phyloP scores from a whole-genome alignment of 2,113 vertebrate species.

The Etheostoma cragini region DNA sequence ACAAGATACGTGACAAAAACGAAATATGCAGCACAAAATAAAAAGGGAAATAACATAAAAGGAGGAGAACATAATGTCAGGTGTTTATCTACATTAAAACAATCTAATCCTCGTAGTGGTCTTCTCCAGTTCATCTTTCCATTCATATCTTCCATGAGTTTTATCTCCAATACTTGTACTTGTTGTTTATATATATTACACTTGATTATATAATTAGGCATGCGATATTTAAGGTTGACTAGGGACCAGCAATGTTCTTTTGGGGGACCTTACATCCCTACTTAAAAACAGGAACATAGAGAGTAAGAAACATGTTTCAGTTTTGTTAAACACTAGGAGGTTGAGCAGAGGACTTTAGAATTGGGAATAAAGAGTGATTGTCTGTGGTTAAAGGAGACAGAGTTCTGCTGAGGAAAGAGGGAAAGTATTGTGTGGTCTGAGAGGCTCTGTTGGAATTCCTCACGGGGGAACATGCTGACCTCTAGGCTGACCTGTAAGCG shows the following conservation, averaged over 20 bases:
- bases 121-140: too few species aligned
- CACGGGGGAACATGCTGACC: slow-evolving; percentile 55
- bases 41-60: too few species aligned
- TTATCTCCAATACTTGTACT: too few species aligned
- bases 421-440: slow-evolving; percentile 49
- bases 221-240: not conserved
- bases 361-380: not conserved
- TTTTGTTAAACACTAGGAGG: not conserved
- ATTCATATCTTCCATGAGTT: too few species aligned
- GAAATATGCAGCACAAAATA: too few species aligned
- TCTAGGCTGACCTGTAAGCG: slow-evolving; percentile 52
- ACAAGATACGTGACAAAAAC: too few species aligned
- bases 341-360: not conserved
- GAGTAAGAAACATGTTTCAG: not conserved
- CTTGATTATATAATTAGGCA: not conserved
- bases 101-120: too few species aligned
- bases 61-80: too few species aligned
- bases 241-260: not conserved
- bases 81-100: too few species aligned
- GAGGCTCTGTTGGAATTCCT: slow-evolving; percentile 62
- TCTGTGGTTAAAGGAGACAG: slow-evolving; percentile 23
- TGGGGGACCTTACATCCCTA: not conserved
- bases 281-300: not conserved
- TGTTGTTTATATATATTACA: too few species aligned
- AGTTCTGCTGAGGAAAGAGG: slow-evolving; percentile 30